Base-by-base conservation (phyloP, 2,797 vertebrate species). In the Spinus olivaceus region DNA sequence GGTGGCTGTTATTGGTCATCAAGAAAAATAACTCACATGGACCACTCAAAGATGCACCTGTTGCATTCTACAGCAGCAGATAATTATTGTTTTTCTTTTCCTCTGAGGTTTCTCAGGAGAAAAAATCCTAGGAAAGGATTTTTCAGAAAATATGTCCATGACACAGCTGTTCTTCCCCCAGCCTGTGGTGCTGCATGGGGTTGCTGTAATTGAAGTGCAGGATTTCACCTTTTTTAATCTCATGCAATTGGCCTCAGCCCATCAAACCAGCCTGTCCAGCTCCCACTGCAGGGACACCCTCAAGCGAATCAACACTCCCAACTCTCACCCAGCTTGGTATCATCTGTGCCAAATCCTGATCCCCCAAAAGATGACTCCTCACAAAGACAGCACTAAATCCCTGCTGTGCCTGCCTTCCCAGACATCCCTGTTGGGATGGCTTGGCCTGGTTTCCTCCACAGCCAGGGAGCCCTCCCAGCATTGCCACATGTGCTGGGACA, bases 181-280 rank as follows among this genome's bases (percentile, higher is more conserved):
- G 30, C 41, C 83, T 42, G 22, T 15, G 72, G 22, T 6, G 5
- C 5, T 70, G 12, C 8, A 2, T 0, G 10, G 51, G 8, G 30
- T 12, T 76, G 61, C 27, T 53, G 51, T 23, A 41, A 12, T 7
- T 21, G 8, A 70, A n/a, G 30, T 17, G 23, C 20, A 65, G 14
- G 19, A 47, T 49, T 84, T 27, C 9, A 28, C 37, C 37, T 42
- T 8, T 12, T 32, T 37, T 6, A 41, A 10, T 5, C 23, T 76
- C 74, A 14, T 8, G 14, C 12, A 37, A 2, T 17, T 47, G 42
- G 18, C 28, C 69, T 71, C 8, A 9, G 47, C 7, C 32, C 65
- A 28, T 14, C 0, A 0, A 47, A n/a, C 32, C 49, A 77, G 27
- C 49, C 61, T 54, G 35, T 9, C 65, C 50, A 60, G n/a, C 11